Evolutionary conservation across 2,113 vertebrate species (phyloP), one percentile per base, ranked within the genome.

Genomic region (Campylomormyrus numenius): DNA sequence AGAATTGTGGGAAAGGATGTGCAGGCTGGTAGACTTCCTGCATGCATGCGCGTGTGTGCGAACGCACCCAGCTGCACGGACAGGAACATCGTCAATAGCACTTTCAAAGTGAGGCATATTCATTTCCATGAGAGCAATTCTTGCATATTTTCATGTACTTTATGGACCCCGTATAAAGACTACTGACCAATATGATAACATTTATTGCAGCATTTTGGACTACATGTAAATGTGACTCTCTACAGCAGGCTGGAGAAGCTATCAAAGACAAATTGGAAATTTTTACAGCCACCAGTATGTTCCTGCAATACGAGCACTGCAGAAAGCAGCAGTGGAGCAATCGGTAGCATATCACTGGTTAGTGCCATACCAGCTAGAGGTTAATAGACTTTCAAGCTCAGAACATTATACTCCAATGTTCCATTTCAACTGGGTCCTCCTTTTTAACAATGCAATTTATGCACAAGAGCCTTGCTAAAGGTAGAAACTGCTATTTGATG

Each of bases 381-480:
- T 94, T 94, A 93, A 94, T 93, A 90, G 94, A 93, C 92, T 93
- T 92, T 92, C 92, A 91, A 92, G 42, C 85, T 91, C 5, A 48
- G 85, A 91, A 91, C 90, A 92, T 48, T 87, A 31, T 90, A 77
- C 45, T 89, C 31, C 45, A 53, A 90, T 48, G 45, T 89, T 39
- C 45, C 45, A 83, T 89, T 89, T 21, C 11, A 6, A 9, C 13
- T 70, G n/a, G 50, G 15, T 50, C 10, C 35, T 80, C 2, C 35
- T 35, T 49, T 49, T 45, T 49, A 42, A 50, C 24, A n/a, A 49
- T 19, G 49, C 46, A 80, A 15, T 49, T 31, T 3, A 50, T 42
- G 42, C 49, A 50, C 48, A 21, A 35, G 31, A 83, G 48, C 48
- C n/a, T 46, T 45, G 5, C 39, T 45, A 85, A 42, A 3, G 42